Evolutionary conservation across 2,113 vertebrate species (phyloP), one percentile per base, ranked within the genome.

Genomic region (Rafetus swinhoei): DNA sequence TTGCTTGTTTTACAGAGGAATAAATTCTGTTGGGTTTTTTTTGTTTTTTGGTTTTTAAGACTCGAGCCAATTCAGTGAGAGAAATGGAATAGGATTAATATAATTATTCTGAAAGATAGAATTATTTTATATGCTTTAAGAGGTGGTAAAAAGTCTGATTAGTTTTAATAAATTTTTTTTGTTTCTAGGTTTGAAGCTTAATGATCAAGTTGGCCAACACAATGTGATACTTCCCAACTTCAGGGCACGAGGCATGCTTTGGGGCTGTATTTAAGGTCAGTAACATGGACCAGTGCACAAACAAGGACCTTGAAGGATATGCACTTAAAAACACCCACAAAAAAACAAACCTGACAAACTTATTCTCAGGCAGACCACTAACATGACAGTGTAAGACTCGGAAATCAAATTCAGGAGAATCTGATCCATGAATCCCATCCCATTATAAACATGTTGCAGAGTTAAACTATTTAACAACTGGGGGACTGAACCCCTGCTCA

Each of bases 401-500:
- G 32, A 89, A 94, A 95, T 50, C 69, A 90, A 88, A 85, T 55
- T 55, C 83, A 62, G 1, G 72, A 52, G 2, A 82, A 90, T 7
- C 1, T 1, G 14, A 18, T 65, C 62, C 7, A 0, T 0, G 5
- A 65, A 39, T 7, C 45, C 27, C 62, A 65, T 84, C 0, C 16
- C 32, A 19, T 16, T 69, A 69, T n/a, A 35, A 69, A 69, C 65
- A 35, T 35, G 29, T n/a, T 45, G 57, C 14, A 45, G 52, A 79
- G 52, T 62, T 59, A 19, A 59, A 59, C 24, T 4, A 52, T 69
- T 69, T 69, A 18, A 27, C 22, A 92, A 62, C 45, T 45, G 45
- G 45, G 45, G 45, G 45, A 45, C 45, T 45, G 45, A 45, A 45
- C 45, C 6, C 45, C 45, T 45, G 45, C 45, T 45, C 45, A 5